phyloP scores from a whole-genome alignment of 2,797 vertebrate genomes.

The Sebastes aleutianus region DNA sequence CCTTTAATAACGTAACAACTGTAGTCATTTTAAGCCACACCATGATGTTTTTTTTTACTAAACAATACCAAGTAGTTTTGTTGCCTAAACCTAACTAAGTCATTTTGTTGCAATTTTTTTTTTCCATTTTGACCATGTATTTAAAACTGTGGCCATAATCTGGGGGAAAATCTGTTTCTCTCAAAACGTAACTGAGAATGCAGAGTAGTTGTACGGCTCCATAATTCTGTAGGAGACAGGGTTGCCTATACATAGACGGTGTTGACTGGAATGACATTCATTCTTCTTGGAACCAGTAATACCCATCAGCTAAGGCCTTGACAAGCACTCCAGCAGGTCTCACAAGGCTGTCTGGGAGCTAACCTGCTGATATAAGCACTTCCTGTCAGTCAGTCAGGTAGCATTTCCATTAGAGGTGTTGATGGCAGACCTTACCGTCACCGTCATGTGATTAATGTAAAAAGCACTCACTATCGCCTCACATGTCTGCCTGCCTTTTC shows the following conservation, averaged over 20 bases:
- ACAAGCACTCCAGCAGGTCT: constrained; percentile 19
- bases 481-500: constrained; percentile 19
- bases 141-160: too few relatives aligned
- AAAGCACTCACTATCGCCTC: constrained; percentile 32
- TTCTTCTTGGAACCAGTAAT: constrained; percentile 22
- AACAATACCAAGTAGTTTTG: too few relatives aligned
- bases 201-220: too few relatives aligned
- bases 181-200: too few relatives aligned
- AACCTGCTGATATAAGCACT: constrained; percentile 49
- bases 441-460: constrained; percentile 50
- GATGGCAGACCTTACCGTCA: constrained; percentile 41
- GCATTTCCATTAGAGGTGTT: constrained; percentile 58
- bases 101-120: too few relatives aligned
- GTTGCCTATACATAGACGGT: background rate
- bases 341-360: constrained; percentile 16
- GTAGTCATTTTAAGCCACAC: too few relatives aligned
- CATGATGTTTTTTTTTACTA: too few relatives aligned
- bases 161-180: too few relatives aligned
- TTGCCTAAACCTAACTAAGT: too few relatives aligned
- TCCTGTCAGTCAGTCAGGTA: constrained; percentile 53
- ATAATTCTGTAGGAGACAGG: too few relatives aligned
- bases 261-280: constrained; percentile 7
- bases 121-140: too few relatives aligned
- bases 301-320: constrained; percentile 29
- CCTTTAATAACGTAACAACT: too few relatives aligned